Evolutionary conservation across 2,888 invertebrate genomes (phyloP).

Genomic region (Caenorhabditis wallacei): DNA sequence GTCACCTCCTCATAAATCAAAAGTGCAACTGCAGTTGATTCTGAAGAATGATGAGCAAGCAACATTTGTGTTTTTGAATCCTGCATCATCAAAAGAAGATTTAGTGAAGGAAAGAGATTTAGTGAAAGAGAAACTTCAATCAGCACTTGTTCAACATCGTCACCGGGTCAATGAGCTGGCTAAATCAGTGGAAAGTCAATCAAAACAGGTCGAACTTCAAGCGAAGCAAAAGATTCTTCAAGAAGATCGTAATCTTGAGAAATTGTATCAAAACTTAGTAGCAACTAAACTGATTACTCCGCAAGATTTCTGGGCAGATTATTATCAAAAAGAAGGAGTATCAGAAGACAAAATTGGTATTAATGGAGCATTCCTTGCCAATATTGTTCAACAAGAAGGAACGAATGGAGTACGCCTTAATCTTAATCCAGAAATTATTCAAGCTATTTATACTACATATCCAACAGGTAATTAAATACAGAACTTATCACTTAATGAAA

Average conservation of each 20-base stretch:
- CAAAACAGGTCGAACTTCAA: slow-evolving; percentile 71
- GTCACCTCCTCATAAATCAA: slow-evolving; percentile 94
- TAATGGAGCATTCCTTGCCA: slow-evolving; percentile 86
- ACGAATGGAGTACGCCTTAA: slow-evolving; percentile 88
- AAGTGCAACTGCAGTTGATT: slow-evolving; percentile 97
- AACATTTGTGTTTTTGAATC: slow-evolving; percentile 97
- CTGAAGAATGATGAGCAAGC: slow-evolving; percentile 89
- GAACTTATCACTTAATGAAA: neutral
- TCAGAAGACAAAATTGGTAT: slow-evolving; percentile 88
- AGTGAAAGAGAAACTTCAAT: slow-evolving; percentile 93
- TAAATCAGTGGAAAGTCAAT: slow-evolving; percentile 69
- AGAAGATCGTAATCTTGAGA: slow-evolving; percentile 75
- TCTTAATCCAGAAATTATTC: slow-evolving; percentile 95
- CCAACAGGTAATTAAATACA: slow-evolving; percentile 87
- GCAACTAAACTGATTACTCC: slow-evolving; percentile 95
- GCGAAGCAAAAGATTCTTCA: slow-evolving; percentile 77
- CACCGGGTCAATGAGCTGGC: slow-evolving; percentile 75
- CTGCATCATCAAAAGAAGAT: slow-evolving; percentile 88
- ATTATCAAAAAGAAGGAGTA: slow-evolving; percentile 68
- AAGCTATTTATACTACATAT: slow-evolving; percentile 98
- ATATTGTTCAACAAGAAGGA: slow-evolving; percentile 79
- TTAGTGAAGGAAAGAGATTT: slow-evolving; percentile 94
- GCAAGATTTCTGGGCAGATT: slow-evolving; percentile 93
- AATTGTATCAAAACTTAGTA: slow-evolving; percentile 95
- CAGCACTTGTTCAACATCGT: slow-evolving; percentile 88